Base-by-base conservation (phyloP, 2,113 vertebrate genomes). In the Dromaius novaehollandiae region DNA sequence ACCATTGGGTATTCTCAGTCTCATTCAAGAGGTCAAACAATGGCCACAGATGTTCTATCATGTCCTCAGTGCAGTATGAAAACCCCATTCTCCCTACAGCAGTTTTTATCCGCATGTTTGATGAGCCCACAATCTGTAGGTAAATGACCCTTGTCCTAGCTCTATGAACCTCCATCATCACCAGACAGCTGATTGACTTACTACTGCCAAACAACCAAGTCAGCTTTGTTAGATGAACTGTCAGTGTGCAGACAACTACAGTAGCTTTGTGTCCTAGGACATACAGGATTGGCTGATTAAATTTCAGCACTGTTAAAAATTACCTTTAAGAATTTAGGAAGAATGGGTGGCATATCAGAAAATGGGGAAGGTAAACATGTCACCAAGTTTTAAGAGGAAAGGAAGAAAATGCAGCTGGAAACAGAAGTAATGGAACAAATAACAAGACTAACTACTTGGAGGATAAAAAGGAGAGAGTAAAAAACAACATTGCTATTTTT, bases 11-110 rank as follows among this genome's bases (percentile, higher is more conserved):
- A 44, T 50, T 69, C 82, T 79, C 19, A 68, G 53, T 25, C 46
- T 16, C 40, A 24, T 58, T 46, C 36, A 64, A 58, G 26, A 36
- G 14, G 24, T 82, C 44, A 51, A 42, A 16, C 20, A 58, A 42
- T 42, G 38, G 16, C 6, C 1, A 0, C 63, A 20, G 44, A 73
- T 14, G 7, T n/a, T 53, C 32, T 44, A 20, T 38, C 42, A 6
- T 2, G 11, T n/a, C 55, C 53, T 26, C 48, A 32, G 46, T 11
- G 21, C 63, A 76, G 53, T 44, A 5, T 56, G 53, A 68, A 82
- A 74, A 13, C 22, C 5, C 26, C 71, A 5, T 78, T 87, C 60
- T 71, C 38, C 66, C 40, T 5, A n/a, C 6, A 16, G n/a, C 51
- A 86, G 20, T 34, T 70, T 51, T 70, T 36, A 32, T 6, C 56